Evolutionary conservation across 2,797 vertebrate species (phyloP), one percentile per base, ranked within the genome.

Genomic region (Sebastes iracundus): DNA sequence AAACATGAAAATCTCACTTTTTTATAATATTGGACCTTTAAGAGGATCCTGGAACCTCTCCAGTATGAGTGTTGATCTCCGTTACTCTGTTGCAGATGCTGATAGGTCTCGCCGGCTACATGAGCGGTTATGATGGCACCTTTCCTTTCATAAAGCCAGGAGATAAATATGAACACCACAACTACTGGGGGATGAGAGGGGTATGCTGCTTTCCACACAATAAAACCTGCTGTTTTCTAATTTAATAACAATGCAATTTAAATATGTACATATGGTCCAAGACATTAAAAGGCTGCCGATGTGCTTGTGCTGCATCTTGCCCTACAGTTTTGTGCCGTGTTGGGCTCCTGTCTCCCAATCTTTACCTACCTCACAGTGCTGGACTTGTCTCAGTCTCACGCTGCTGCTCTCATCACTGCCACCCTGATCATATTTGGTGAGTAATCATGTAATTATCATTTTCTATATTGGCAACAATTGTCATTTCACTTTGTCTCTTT

Each of bases 111-210:
- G 98, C 98, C 52, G 99, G 99, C 73, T 97, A 98, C 89, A 93
- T 99, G 95, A 99, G 96, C 5, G 97, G 98, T 8, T 99, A 99
- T 33, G 94, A 99, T 83, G 99, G 99, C 11, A 97, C 97, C 5
- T 99, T 99, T 95, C 95, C 97, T 68, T 99, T 99, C 90, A 87
- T 96, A 81, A 99, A 98, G 90, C 99, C 99, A 1, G 99, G 98
- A 68, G 98, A 99, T 93, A 97, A 94, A 92, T 99, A 98, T 28
- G 97, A 97, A 63, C 94, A 97, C 63, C 97, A 99, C 92, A 97
- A 91, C 92, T 99, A 99, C 78, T 52, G 96, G 92, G 98, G 98
- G 60, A 99, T 99, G 99, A 97, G 99, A 98, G 98, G 96, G 91
- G 99, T 99, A 96, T 91, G 96, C 13, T 14, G 2, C 53, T 53